A percentile compares a stretch with the other conserved stretches of the same genome.
These are phyloP conservation scores for Cepaea nemoralis DNA, from an alignment of 1,140 invertebrate species.

Conservation along the genomic window DNA sequence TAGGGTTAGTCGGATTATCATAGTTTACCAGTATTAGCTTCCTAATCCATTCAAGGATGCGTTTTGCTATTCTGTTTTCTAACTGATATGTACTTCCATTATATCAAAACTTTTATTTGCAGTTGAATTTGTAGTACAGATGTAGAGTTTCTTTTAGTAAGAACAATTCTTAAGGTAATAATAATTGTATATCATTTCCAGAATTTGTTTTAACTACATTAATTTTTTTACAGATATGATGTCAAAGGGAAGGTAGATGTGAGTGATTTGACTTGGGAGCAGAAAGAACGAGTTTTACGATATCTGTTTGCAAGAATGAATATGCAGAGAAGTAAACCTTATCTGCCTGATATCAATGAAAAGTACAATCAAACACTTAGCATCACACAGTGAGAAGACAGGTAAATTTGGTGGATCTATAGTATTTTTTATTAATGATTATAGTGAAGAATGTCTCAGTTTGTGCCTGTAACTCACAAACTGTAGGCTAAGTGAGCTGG, in stretches of 20 bases:
- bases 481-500: too few species aligned
- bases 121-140: background rate
- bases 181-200: too few species aligned
- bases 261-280: conserved; percentile 72
- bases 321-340: conserved; percentile 45
- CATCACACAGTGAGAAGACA: conserved; percentile 48
- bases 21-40: too few species aligned
- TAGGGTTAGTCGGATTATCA: too few species aligned
- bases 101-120: background rate
- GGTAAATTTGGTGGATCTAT: conserved; percentile 3
- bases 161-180: too few species aligned
- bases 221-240: conserved; percentile 55
- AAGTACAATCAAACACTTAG: conserved; percentile 46
- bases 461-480: too few species aligned
- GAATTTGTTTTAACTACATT: background rate
- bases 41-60: too few species aligned
- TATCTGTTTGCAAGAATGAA: conserved; percentile 72
- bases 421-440: too few species aligned
- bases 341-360: conserved; percentile 50
- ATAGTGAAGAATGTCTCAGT: too few species aligned
- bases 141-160: too few species aligned
- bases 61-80: too few species aligned
- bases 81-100: too few species aligned
- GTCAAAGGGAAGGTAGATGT: conserved; percentile 66
- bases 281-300: conserved; percentile 70